Base-by-base conservation (phyloP, 2,888 invertebrate species). In the Drosophila paramelanica region DNA sequence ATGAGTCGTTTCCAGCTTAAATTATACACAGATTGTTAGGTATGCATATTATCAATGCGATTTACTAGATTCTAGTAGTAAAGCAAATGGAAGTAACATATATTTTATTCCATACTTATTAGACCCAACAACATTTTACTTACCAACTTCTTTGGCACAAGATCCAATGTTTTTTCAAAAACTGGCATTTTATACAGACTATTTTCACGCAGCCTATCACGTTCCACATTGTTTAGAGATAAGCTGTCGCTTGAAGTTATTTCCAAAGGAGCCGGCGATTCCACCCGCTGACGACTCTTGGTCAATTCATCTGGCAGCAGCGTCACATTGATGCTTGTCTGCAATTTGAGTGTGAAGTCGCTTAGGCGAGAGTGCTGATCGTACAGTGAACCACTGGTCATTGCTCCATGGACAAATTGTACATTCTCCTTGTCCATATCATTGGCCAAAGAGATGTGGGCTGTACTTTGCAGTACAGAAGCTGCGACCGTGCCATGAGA, bases 281-380 rank as follows among this genome's bases (percentile, higher is more conserved):
- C 57, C 17, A 17, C 20, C 10, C 25, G 45, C 1, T 17, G 52
- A 17, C 42, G 50, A 20, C 25, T 43, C n/a, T n/a, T 43, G 14
- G 13, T 6, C 25, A 68, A 7, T 45, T 83, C 83, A 25, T 67
- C 57, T 3, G 88, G 81, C 55, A 83, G 42, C 25, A 83, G 42
- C 14, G 83, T 84, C 5, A 87, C 45, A 58, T 87, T 71, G 3
- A 79, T 59, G 61, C 85, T 87, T 5, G 70, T 53, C 38, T 81
- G 81, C 1, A 83, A 39, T 49, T 84, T 72, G 0, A 79, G 46
- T 1, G 68, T 65, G 4, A 51, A 50, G 50, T 81, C 67, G 17
- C 27, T 67, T 0, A 51, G 17, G 7, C 25, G 8, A 11, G 68
- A 20, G 27, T 58, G 46, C 20, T 64, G 62, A 62, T 72, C 76